Evolutionary conservation across 1,140 invertebrate genomes (phyloP), one percentile per base, ranked within the genome.

Genomic region (Lanistes nyassanus): DNA sequence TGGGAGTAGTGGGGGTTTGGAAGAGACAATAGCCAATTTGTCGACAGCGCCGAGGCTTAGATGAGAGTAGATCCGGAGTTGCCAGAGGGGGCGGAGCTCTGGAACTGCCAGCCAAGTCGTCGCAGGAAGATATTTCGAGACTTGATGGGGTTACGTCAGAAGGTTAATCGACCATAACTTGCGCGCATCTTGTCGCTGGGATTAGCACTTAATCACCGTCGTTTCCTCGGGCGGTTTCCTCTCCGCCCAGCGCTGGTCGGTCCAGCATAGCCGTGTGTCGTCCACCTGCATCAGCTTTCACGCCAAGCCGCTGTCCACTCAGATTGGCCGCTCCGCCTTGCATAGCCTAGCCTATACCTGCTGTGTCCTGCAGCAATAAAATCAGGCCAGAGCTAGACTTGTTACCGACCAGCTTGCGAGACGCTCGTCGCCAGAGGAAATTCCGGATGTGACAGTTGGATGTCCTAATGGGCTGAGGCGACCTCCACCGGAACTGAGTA

Each of bases 121-220:
- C 0, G 23, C 51, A 19, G 26, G 31, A n/a, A 37, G 26, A 69
- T 39, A 29, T 31, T 31, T 31, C 23, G 39, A 47, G 42, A 19
- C 21, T n/a, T 4, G 42, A 21, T 26, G 67, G 4, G 19, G 23
- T 26, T 39, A 39, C 69, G 34, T 72, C 69, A 72, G 69, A 60
- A 60, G 69, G 69, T 56, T 72, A 72, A 72, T 72, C 69, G 69
- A 23, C 31, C 29, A 56, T 39, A 72, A 72, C 58, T 72, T 72
- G 69, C 53, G 69, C 11, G 69, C 69, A 72, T 72, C 34, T n/a
- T 29, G 36, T 67, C 36, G 34, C 53, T 7, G 55, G 55, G 36
- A 47, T 47, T 36, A n/a, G 42, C 42, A 47, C 42, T 47, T 37
- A 56, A 55, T 56, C 51, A 71, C 19, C 53, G 69, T 60, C 60